Evolutionary conservation across 2,888 invertebrate species (phyloP), one percentile per base, ranked within the genome.

Genomic region (Ornithoptera alexandrae): DNA sequence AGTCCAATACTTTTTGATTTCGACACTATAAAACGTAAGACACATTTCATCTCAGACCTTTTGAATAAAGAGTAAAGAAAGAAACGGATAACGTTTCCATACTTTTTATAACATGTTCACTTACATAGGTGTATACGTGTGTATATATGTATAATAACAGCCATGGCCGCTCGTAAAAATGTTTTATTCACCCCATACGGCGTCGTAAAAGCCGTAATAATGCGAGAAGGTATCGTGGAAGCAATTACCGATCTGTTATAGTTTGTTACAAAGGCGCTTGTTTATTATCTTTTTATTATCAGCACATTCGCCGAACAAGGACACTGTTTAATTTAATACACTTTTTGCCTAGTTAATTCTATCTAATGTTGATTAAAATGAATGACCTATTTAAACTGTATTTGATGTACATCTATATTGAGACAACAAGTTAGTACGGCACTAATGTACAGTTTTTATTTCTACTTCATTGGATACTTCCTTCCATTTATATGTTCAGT

Each of bases 191-290:
- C 91, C 92, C 92, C 91, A 91, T 92, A 91, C 92, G 90, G 89
- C 89, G 87, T 92, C 92, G 92, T 92, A 91, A 92, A 92, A 91
- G 90, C 87, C 89, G 92, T 92, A 92, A 92, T 92, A 92, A 92
- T 91, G 90, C 87, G 87, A 89, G 90, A 84, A 92, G 92, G 92
- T 89, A 92, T 91, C 90, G 92, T 89, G 88, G 89, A 90, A 90
- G 90, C 92, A 92, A 92, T 92, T 92, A 92, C 92, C 85, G 90
- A 92, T 92, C 92, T 92, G 92, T 92, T 92, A 92, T 92, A 92
- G 92, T 92, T 92, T 92, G 92, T 92, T 90, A 92, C 92, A 90
- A 92, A 89, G 89, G 90, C 89, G 89, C 89, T 87, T 89, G 88
- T 92, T 92, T 92, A 92, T 90, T 92, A 91, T 90, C 90, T 81